Conservation (phyloP, 2,888 invertebrate genomes). For the Scaptodrosophila latifasciaeformis region DNA sequence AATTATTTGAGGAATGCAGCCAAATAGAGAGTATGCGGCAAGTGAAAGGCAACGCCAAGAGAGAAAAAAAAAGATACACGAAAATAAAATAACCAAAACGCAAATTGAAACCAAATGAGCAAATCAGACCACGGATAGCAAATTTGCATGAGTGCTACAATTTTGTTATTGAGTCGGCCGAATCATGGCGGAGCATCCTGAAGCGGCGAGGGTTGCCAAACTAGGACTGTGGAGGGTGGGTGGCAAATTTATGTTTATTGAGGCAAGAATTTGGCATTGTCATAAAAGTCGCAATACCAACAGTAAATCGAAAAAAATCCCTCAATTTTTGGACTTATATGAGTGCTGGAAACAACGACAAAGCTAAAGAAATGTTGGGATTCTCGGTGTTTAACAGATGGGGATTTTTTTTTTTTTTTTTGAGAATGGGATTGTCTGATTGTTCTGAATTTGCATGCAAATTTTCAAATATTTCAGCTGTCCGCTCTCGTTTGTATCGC, state of each 20-base stretch:
- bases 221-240: constrained; percentile 10
- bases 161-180: constrained; percentile 38
- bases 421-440: no score
- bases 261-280: constrained; percentile 58
- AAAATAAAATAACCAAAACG: constrained; percentile 44
- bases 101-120: constrained; percentile 73
- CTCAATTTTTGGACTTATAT: no score
- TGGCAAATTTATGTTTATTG: constrained; percentile 65
- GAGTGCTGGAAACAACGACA: no score
- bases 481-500: constrained; percentile 30
- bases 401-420: no score
- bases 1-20: constrained; percentile 61
- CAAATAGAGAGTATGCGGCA: no score
- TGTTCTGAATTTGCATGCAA: constrained; percentile 31
- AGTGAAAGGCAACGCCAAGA: constrained; percentile 22
- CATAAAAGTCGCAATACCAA: constrained; percentile 47
- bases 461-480: constrained; percentile 58
- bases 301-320: constrained; percentile 19
- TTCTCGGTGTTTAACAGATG: no score
- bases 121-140: constrained; percentile 72
- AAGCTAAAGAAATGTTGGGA: no score
- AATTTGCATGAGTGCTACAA: constrained; percentile 74
- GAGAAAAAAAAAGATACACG: constrained; percentile 15
- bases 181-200: not conserved
- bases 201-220: not conserved